Conservation (phyloP, 1,140 invertebrate genomes). For the Dolichoris vasculosae region DNA sequence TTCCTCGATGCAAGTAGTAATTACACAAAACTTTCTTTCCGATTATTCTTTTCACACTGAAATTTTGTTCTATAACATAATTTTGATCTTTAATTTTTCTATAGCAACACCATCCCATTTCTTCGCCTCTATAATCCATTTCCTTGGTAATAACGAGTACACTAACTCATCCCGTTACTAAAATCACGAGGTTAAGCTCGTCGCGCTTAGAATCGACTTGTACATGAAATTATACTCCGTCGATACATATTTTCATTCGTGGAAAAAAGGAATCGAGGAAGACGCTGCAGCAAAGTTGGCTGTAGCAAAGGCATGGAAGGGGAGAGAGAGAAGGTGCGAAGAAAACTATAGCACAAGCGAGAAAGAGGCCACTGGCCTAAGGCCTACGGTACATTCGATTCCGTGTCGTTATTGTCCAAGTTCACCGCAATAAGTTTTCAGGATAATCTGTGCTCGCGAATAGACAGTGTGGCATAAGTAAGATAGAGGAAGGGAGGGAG, state of each 20-base stretch:
- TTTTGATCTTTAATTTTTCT: not conserved
- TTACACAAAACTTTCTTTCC: not conserved
- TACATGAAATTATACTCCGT: constrained; percentile 13
- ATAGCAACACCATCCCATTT: not conserved
- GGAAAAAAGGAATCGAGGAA: constrained; percentile 47
- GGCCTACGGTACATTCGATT: constrained; percentile 64
- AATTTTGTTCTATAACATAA: not conserved
- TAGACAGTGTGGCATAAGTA: not conserved
- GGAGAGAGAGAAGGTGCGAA: constrained; percentile 23
- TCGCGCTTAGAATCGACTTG: not conserved
- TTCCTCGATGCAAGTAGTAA: not conserved
- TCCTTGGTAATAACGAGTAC: constrained; percentile 48
- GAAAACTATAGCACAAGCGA: constrained; percentile 29
- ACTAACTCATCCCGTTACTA: constrained; percentile 52
- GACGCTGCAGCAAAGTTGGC: not conserved
- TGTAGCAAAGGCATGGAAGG: not conserved
- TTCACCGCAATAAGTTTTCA: constrained; percentile 71
- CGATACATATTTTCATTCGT: constrained; percentile 24
- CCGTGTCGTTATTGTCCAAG: constrained; percentile 67
- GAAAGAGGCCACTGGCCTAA: constrained; percentile 56
- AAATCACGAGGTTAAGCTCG: constrained; percentile 33
- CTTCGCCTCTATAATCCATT: constrained; percentile 40
- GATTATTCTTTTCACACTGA: constrained; percentile 1
- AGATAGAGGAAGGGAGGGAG: not conserved
- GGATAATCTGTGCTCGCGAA: constrained; percentile 64